These are phyloP conservation scores for Thaumetopoea pityocampa DNA, from an alignment of 1,140 invertebrate species.

Conservation along the genomic window DNA sequence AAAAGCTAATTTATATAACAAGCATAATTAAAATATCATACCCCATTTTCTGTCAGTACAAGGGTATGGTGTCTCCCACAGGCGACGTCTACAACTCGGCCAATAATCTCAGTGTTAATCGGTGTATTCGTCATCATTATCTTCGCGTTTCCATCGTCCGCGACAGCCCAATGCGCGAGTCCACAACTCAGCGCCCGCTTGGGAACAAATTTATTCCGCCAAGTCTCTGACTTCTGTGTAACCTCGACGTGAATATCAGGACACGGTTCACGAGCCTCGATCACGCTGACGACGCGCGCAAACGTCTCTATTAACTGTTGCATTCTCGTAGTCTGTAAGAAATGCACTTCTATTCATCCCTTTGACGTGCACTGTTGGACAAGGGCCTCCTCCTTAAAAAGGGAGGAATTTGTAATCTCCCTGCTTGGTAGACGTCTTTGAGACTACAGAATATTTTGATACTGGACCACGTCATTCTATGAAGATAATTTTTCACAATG, in stretches of 20 bases:
- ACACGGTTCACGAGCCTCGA: conserved; percentile 46
- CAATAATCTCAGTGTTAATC: conserved; percentile 50
- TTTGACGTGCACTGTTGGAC: too few relatives aligned
- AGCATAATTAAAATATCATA: conserved; percentile 21
- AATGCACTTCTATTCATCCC: too few relatives aligned
- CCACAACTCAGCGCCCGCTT: conserved; percentile 46
- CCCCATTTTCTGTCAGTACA: conserved; percentile 61
- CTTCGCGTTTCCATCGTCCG: conserved; percentile 49
- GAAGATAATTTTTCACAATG: too few relatives aligned
- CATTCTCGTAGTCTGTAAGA: conserved; percentile 55
- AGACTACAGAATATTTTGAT: too few relatives aligned
- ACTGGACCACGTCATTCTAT: too few relatives aligned
- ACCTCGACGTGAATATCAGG: conserved; percentile 42
- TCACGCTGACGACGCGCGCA: conserved; percentile 39
- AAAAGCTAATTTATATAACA: conserved; percentile 1
- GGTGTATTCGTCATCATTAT: conserved; percentile 47
- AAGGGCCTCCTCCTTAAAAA: too few relatives aligned
- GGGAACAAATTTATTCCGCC: conserved; percentile 49
- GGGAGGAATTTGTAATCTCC: too few relatives aligned
- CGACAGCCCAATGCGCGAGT: conserved; percentile 53
- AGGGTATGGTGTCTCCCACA: conserved; percentile 65
- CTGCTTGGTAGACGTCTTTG: too few relatives aligned
- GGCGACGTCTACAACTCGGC: conserved; percentile 52
- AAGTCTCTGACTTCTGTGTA: conserved; percentile 39
- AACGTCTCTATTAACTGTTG: conserved; percentile 53